These are phyloP conservation scores for Hyla sarda DNA, from an alignment of 2,113 vertebrate species.

Conservation along the genomic window DNA sequence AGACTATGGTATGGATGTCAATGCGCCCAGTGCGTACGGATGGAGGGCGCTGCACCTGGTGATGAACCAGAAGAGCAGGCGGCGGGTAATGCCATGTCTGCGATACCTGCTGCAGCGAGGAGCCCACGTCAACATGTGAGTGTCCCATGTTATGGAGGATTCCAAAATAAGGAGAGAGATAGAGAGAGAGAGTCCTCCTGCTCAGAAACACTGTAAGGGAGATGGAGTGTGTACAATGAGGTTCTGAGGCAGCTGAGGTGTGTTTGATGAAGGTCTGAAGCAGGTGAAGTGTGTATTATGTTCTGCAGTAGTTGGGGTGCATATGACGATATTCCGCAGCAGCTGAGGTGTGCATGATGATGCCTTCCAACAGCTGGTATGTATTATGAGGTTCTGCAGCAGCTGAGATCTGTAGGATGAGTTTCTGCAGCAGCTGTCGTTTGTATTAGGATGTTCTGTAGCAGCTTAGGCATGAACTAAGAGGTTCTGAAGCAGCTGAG, in stretches of 20 bases:
- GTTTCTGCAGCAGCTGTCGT: not conserved
- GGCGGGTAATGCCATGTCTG: conserved; percentile 62
- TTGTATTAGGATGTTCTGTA: not conserved
- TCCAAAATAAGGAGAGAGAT: too few species aligned
- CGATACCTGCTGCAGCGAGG: conserved; percentile 64
- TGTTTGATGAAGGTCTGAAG: not conserved
- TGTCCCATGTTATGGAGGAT: too few species aligned
- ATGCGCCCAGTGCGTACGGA: conserved; percentile 58
- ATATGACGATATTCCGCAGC: too few species aligned
- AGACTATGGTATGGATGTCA: conserved; percentile 62
- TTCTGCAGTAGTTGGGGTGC: too few species aligned
- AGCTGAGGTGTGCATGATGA: too few species aligned
- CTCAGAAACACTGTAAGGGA: too few species aligned
- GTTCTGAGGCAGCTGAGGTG: too few species aligned
- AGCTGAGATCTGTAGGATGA: not conserved
- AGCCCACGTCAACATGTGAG: conserved; percentile 64
- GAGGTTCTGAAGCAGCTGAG: too few species aligned
- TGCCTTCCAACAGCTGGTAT: not conserved
- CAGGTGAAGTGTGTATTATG: too few species aligned
- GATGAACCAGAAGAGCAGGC: conserved; percentile 56
- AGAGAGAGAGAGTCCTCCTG: too few species aligned
- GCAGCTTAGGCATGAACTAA: not conserved
- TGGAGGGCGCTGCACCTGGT: conserved; percentile 68
- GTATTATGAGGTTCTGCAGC: not conserved
- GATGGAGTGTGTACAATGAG: too few species aligned